Base-by-base conservation (phyloP, 2,113 vertebrate species). In the Sander vitreus region DNA sequence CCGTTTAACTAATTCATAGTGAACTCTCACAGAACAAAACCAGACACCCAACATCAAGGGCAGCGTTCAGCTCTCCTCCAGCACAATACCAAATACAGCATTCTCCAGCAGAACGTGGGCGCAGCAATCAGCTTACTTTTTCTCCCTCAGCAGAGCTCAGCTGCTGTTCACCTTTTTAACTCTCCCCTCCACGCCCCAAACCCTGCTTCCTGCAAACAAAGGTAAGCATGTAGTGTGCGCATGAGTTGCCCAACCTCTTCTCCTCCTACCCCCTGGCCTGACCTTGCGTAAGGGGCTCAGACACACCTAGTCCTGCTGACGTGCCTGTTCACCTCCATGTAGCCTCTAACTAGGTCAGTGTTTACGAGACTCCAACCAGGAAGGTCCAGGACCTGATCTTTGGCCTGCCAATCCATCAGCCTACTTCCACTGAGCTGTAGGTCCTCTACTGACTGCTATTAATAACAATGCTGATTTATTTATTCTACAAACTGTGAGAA, bases 1-100 rank as follows among this genome's bases (percentile, higher is more conserved):
- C 86, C 87, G 78, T 93, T 94, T 93, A 94, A 93, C 91, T 92
- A 93, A 94, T 94, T 93, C 92, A 93, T 90, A 86, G 90, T 89
- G 89, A 94, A 93, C 88, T 89, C 89, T 90, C 76, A 63, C 88
- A 88, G 89, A 94, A 93, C 93, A 93, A 94, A 93, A 93, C 81
- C 90, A 93, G 89, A 93, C 88, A 72, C 84, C 87, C 87, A 84
- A 93, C 93, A 94, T 94, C 91, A 93, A 94, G 91, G 93, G 89
- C 89, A 88, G 84, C 80, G 73, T 85, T 91, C 88, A 91, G 80
- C 88, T 84, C 90, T 92, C 91, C 85, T 93, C 85, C 85, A 92
- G 91, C 89, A 81, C 90, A 86, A 85, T 86, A 86, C 80, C 91
- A 90, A 93, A 91, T 85, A 83, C 85, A 80, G 87, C 79, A 1